Conservation (phyloP, 2,888 invertebrate species). For the Rugalucina vietnamica region DNA sequence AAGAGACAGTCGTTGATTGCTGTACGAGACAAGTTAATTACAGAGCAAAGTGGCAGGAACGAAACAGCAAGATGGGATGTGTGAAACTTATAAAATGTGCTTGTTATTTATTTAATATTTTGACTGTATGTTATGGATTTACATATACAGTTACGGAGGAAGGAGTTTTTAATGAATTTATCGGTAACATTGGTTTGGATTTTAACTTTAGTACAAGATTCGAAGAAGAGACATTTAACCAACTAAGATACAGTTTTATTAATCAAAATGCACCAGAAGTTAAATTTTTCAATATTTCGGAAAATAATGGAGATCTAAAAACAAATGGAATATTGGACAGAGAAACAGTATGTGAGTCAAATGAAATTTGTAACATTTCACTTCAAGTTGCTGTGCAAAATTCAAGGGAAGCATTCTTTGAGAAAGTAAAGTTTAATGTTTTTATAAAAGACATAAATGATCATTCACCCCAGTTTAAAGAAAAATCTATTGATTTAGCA, state of each 20-base stretch:
- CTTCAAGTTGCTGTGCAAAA: conserved; percentile 74
- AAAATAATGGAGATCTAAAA: conserved; percentile 67
- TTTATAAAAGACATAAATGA: conserved; percentile 80
- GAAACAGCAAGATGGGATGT: neutral
- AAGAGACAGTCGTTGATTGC: too few species aligned
- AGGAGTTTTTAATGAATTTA: conserved; percentile 47
- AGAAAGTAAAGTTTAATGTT: conserved; percentile 75
- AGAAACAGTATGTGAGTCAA: conserved; percentile 71
- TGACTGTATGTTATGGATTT: conserved; percentile 31
- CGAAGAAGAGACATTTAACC: conserved; percentile 60
- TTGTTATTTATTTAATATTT: conserved; percentile 2
- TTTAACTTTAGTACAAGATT: conserved; percentile 65
- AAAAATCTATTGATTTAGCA: conserved; percentile 58
- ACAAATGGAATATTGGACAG: conserved; percentile 69
- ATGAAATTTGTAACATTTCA: conserved; percentile 63
- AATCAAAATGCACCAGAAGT: conserved; percentile 63
- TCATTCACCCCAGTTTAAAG: conserved; percentile 75
- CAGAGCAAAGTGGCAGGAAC: neutral
- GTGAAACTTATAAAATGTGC: neutral
- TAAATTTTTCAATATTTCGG: conserved; percentile 69
- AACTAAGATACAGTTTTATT: conserved; percentile 71
- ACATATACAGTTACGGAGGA: conserved; percentile 63
- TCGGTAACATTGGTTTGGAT: conserved; percentile 74
- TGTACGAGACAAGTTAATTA: neutral
- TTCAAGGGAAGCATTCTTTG: conserved; percentile 71